Evolutionary conservation across 2,113 vertebrate species (phyloP), one percentile per base, ranked within the genome.

Genomic region (Dipodomys ordii): DNA sequence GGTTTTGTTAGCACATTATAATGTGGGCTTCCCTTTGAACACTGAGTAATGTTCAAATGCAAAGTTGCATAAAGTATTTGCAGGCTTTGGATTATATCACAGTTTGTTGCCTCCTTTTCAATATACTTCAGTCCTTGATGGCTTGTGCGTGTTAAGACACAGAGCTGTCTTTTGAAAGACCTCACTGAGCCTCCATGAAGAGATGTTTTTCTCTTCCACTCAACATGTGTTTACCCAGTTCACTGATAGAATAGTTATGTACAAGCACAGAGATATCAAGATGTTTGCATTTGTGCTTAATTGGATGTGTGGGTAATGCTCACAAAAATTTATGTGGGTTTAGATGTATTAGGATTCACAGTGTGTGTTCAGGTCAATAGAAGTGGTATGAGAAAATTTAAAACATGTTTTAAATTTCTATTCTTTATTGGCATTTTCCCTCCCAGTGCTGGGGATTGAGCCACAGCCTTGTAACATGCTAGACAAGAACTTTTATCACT

Each of bases 271-370:
- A 74, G 72, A 64, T 72, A 64, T 71, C 49, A 72, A 8, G 15
- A 19, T 91, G 57, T 90, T 90, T 92, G 82, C 35, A 4, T 88
- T 90, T 85, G 81, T 87, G 30, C 80, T 53, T 94, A 80, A 71
- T 68, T 60, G 69, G n/a, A 62, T 90, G 30, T 87, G 32, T 88
- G 62, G 4, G 2, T 83, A 64, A 39, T 10, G n/a, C 74, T 93
- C 22, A 32, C 6, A 1, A 81, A 85, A 89, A 64, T 82, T 80
- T 44, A 44, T 68, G 1, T 68, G 84, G 44, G 49, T 71, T 81
- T 78, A 67, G 60, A 25, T 53, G 73, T 87, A 65, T 92, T 88
- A 68, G 49, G 53, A 62, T 86, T 83, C 23, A 22, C 71, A 7
- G 19, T 30, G 67, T 78, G 88, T 88, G 25, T 76, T 92, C 64